A percentile compares a stretch with the other conserved stretches of the same genome.
phyloP scores from a whole-genome alignment of 2,797 vertebrate genomes.

The Pelochelys cantorii region DNA sequence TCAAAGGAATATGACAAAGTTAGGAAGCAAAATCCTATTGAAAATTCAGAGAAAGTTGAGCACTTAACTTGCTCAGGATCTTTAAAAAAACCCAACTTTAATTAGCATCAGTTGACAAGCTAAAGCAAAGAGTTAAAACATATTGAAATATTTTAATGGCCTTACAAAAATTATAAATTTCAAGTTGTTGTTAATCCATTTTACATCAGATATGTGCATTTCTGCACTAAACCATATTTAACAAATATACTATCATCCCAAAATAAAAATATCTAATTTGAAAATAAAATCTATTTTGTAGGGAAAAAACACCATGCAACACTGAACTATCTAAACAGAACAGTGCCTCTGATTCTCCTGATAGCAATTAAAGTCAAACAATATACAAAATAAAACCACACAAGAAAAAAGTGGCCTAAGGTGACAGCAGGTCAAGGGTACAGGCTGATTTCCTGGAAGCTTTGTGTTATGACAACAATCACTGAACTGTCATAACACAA shows the following conservation, averaged over 20 bases:
- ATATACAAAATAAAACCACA: neutral
- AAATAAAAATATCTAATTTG: neutral
- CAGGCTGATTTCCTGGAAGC: neutral
- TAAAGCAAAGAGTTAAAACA: neutral
- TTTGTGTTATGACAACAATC: neutral
- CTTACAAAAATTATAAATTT: neutral
- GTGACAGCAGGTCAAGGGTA: neutral
- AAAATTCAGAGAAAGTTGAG: rapidly evolving
- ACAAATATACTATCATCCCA: neutral
- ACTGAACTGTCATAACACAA: neutral
- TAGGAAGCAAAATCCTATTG: neutral
- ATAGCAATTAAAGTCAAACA: neutral
- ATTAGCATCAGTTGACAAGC: neutral
- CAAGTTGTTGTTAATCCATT: rapidly evolving
- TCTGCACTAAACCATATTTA: neutral
- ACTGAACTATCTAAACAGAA: neutral
- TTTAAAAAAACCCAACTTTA: neutral
- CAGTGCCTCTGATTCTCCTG: neutral
- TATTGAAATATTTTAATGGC: neutral
- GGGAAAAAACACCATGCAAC: neutral
- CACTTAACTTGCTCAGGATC: neutral
- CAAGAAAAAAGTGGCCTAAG: neutral
- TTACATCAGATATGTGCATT: neutral
- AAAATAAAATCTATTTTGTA: neutral
- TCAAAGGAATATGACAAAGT: neutral